Evolutionary conservation across 1,140 invertebrate genomes (phyloP).

Genomic region (Goniozus legneri): DNA sequence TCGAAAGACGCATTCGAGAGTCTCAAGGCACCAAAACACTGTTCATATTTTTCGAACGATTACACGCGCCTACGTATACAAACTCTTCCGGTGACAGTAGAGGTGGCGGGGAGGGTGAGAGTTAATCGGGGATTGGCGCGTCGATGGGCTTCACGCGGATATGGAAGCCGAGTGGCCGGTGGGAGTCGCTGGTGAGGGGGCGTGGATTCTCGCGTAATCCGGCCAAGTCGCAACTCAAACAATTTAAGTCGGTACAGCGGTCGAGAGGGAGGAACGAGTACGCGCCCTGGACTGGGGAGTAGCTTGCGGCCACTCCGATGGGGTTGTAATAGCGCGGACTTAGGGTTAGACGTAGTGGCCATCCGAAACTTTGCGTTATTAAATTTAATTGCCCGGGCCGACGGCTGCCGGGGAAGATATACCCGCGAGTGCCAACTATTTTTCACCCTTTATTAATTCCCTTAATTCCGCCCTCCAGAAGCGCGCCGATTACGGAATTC

Average conservation of each 20-base stretch:
- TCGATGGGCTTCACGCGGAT: too few species aligned
- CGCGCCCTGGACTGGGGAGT: too few species aligned
- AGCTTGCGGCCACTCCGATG: constrained; percentile 22
- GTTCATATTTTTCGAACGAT: too few species aligned
- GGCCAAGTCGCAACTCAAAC: constrained; percentile 47
- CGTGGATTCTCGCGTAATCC: constrained; percentile 43
- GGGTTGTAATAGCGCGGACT: constrained; percentile 38
- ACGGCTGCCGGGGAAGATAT: background rate
- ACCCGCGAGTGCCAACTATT: background rate
- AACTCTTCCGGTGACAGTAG: too few species aligned
- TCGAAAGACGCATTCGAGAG: too few species aligned
- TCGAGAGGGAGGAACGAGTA: constrained; percentile 18
- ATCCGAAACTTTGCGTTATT: constrained; percentile 31
- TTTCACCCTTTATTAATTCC: background rate
- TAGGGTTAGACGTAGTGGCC: constrained; percentile 21
- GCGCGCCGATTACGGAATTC: too few species aligned
- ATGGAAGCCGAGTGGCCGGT: too few species aligned
- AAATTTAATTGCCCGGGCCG: constrained; percentile 24
- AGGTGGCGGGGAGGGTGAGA: too few species aligned
- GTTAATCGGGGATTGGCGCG: too few species aligned
- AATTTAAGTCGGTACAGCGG: constrained; percentile 43
- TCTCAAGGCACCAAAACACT: too few species aligned
- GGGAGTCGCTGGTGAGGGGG: constrained; percentile 5
- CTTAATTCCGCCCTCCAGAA: constrained; percentile 17
- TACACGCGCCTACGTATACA: too few species aligned